phyloP scores from a whole-genome alignment of 1,140 invertebrate genomes.

The Pachyrhynchus sulphureomaculatus region DNA sequence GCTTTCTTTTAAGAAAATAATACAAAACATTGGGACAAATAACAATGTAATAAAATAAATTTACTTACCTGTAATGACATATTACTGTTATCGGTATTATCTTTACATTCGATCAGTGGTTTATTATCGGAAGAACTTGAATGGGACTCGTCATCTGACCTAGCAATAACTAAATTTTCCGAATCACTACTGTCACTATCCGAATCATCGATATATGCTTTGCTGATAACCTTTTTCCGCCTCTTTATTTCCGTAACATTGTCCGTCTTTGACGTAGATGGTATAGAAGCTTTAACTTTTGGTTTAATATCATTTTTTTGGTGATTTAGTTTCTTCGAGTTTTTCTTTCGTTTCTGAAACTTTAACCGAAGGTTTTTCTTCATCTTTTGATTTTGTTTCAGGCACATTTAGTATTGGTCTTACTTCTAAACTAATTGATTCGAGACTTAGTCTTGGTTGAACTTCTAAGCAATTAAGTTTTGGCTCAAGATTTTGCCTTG shows the following conservation, averaged over 20 bases:
- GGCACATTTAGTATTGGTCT: too few relatives aligned
- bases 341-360: too few relatives aligned
- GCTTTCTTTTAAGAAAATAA: too few relatives aligned
- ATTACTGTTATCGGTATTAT: conserved; percentile 41
- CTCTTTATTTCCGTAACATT: conserved; percentile 35
- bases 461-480: too few relatives aligned
- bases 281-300: background rate
- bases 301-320: background rate
- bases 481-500: too few relatives aligned
- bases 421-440: too few relatives aligned
- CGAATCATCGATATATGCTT: conserved; percentile 52
- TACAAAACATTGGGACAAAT: too few relatives aligned
- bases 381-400: too few relatives aligned
- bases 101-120: conserved; percentile 35
- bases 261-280: background rate
- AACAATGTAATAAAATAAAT: too few relatives aligned
- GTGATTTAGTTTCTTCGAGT: background rate
- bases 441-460: background rate
- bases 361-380: too few relatives aligned
- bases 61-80: conserved; percentile 24
- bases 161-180: conserved; percentile 62
- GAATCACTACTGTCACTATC: conserved; percentile 71
- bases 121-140: conserved; percentile 44
- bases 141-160: conserved; percentile 47
- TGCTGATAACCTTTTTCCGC: conserved; percentile 50